phyloP scores from a whole-genome alignment of 2,888 invertebrate genomes.

The Chloromyia formosa region DNA sequence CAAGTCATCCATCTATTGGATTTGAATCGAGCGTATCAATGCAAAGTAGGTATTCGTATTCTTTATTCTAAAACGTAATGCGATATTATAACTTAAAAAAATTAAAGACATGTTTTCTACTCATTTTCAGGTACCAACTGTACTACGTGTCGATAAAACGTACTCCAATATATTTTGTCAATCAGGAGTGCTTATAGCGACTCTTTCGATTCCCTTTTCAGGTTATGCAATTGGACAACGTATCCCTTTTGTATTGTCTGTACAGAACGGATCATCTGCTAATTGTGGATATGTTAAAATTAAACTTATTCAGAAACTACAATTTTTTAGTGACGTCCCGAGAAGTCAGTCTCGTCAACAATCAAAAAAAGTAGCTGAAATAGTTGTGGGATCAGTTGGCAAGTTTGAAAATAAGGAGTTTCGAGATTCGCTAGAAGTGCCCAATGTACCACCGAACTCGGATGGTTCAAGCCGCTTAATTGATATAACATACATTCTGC shows the following conservation, averaged over 20 bases:
- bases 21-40: slow-evolving; percentile 73
- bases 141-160: slow-evolving; percentile 74
- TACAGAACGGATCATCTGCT: slow-evolving; percentile 79
- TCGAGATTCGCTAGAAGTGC: slow-evolving; percentile 71
- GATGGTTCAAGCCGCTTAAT: slow-evolving; percentile 76
- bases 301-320: slow-evolving; percentile 70
- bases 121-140: slow-evolving; percentile 69
- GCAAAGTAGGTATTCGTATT: slow-evolving; percentile 64
- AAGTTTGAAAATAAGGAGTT: slow-evolving; percentile 71
- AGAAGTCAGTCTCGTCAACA: slow-evolving; percentile 56
- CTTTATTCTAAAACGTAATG: too few species aligned
- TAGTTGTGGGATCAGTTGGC: slow-evolving; percentile 67
- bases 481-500: slow-evolving; percentile 74
- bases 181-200: slow-evolving; percentile 74
- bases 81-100: too few species aligned
- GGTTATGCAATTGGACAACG: slow-evolving; percentile 81
- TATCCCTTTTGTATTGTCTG: slow-evolving; percentile 72
- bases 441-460: slow-evolving; percentile 78
- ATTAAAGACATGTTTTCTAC: background rate
- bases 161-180: slow-evolving; percentile 81
- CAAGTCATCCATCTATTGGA: slow-evolving; percentile 78
- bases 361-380: slow-evolving; percentile 59
- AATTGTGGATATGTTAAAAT: slow-evolving; percentile 71
- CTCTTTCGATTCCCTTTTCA: slow-evolving; percentile 71
- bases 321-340: slow-evolving; percentile 57